phyloP scores from a whole-genome alignment of 2,113 vertebrate species.

The Gobio gobio region DNA sequence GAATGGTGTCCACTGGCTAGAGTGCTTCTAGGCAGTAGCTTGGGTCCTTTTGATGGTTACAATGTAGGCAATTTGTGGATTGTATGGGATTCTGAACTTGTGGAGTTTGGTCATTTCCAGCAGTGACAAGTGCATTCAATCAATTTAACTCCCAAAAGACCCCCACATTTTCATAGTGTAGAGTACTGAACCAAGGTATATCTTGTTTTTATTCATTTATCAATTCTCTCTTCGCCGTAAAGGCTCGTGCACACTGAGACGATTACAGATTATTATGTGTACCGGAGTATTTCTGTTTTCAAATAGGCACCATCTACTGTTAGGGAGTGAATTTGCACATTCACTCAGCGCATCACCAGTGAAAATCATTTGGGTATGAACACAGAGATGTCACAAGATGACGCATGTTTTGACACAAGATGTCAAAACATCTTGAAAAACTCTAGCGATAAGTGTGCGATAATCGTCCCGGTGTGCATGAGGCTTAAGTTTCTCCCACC shows the following conservation, averaged over 20 bases:
- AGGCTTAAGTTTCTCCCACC: background rate
- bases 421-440: too few species aligned
- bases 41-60: slow-evolving; percentile 38
- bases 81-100: background rate
- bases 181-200: background rate
- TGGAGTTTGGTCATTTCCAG: background rate
- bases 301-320: too few species aligned
- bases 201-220: background rate
- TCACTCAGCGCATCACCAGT: too few species aligned
- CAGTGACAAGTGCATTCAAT: background rate
- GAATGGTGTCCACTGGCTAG: background rate
- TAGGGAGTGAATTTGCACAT: too few species aligned
- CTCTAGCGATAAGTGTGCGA: too few species aligned
- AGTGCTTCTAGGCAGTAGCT: slow-evolving; percentile 47
- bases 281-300: too few species aligned
- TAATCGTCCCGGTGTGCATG: too few species aligned
- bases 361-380: too few species aligned
- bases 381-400: too few species aligned
- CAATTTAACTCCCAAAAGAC: background rate
- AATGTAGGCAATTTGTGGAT: background rate
- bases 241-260: too few species aligned
- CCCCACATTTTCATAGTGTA: background rate
- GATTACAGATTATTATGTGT: too few species aligned
- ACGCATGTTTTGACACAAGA: too few species aligned
- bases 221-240: background rate